A percentile compares a stretch with the other conserved stretches of the same genome.
Evolutionary conservation across 1,140 invertebrate species (phyloP).

Genomic region (Panagrolaimus sp.): DNA sequence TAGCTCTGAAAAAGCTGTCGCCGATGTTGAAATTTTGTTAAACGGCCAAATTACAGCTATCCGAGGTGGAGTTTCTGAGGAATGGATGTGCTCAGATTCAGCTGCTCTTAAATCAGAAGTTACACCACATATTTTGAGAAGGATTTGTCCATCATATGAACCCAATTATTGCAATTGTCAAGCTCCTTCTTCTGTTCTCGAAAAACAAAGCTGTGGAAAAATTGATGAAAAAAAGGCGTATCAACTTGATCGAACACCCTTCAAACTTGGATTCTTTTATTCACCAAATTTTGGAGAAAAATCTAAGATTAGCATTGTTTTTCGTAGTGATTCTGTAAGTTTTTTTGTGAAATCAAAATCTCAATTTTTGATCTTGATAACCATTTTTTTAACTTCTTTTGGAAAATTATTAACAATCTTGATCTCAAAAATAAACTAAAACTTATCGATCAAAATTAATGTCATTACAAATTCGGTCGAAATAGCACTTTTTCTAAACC

Average conservation of each 20-base stretch:
- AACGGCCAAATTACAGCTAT: constrained; percentile 9
- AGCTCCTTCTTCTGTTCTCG: neutral
- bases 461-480: too few relatives aligned
- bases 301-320: constrained; percentile 1
- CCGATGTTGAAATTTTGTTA: neutral
- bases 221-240: neutral
- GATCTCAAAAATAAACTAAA: too few relatives aligned
- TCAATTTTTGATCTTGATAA: too few relatives aligned
- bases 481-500: too few relatives aligned
- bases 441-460: too few relatives aligned
- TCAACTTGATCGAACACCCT: neutral
- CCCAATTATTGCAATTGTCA: constrained; percentile 19
- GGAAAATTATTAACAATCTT: too few relatives aligned
- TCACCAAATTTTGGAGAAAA: neutral
- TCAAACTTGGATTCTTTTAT: constrained; percentile 12
- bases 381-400: too few relatives aligned
- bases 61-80: neutral
- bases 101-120: neutral
- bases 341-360: too few relatives aligned
- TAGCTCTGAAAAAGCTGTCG: neutral
- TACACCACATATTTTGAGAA: constrained; percentile 13
- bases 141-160: constrained; percentile 17
- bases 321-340: constrained; percentile 13
- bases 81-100: constrained; percentile 3
- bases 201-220: neutral